Percentiles rank a stretch among this genome's conserved stretches.
Conservation (phyloP, 2,888 invertebrate species). For the Ecliptopera silaceata region DNA sequence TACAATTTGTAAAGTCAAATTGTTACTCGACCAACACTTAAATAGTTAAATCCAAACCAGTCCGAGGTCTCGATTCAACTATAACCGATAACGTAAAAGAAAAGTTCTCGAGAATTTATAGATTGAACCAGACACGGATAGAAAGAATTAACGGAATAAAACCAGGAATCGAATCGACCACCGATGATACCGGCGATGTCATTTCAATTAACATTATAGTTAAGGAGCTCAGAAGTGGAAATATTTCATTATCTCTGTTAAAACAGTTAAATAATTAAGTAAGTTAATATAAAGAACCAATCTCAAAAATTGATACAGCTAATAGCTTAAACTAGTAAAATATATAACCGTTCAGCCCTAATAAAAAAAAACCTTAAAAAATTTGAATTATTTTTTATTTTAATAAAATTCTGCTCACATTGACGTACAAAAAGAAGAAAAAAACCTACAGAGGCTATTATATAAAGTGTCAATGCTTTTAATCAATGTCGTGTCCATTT, state of each 20-base stretch:
- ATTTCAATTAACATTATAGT: constrained; percentile 75
- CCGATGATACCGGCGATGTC: constrained; percentile 65
- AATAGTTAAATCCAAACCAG: constrained; percentile 14
- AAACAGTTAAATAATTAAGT: too few species aligned
- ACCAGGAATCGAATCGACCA: constrained; percentile 52
- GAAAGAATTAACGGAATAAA: constrained; percentile 68
- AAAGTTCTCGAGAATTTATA: constrained; percentile 72
- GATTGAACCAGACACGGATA: constrained; percentile 61
- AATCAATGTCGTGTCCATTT: background rate
- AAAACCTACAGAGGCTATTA: background rate
- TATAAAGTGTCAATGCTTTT: too few species aligned
- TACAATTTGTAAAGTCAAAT: background rate
- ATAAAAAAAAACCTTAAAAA: too few species aligned
- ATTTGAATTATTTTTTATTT: too few species aligned
- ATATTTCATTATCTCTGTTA: background rate
- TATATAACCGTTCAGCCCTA: too few species aligned
- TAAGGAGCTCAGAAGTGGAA: constrained; percentile 1
- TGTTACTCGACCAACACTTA: background rate
- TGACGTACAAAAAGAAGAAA: too few species aligned
- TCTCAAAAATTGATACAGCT: too few species aligned
- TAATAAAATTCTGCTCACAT: too few species aligned
- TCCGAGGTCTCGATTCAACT: background rate
- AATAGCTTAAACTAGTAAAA: too few species aligned
- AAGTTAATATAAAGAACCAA: too few species aligned
- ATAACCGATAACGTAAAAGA: constrained; percentile 47